These are phyloP conservation scores for Suricata suricatta DNA, from an alignment of 2,113 vertebrate genomes.

Conservation along the genomic window DNA sequence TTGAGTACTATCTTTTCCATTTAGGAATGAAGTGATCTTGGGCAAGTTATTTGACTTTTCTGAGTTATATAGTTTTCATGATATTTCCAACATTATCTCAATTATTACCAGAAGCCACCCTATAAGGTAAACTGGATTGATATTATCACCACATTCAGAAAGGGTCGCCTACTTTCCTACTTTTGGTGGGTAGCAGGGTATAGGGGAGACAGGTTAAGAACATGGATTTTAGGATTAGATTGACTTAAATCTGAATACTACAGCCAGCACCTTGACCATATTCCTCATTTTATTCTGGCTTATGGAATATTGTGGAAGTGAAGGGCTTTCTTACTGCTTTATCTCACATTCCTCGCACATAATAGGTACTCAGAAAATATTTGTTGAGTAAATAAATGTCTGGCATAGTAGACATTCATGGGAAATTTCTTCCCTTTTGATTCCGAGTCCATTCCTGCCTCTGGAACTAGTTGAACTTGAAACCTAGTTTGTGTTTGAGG, in stretches of 20 bases:
- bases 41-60: conserved; percentile 1
- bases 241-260: background rate
- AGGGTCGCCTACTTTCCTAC: background rate
- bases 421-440: conserved; percentile 9
- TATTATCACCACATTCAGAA: background rate
- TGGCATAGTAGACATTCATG: background rate
- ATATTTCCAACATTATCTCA: background rate
- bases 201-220: background rate
- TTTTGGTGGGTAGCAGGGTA: background rate
- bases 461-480: conserved; percentile 35
- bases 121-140: background rate
- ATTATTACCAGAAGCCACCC: background rate
- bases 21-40: background rate
- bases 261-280: background rate
- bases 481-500: background rate
- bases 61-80: background rate
- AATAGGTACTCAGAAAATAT: background rate
- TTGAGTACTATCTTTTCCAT: background rate
- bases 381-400: background rate
- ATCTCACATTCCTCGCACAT: background rate
- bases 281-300: background rate
- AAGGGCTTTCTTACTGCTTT: background rate
- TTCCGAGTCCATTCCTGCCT: background rate
- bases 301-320: background rate
- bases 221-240: background rate